Base-by-base conservation (phyloP, 1,140 invertebrate species). In the Anastrepha obliqua region DNA sequence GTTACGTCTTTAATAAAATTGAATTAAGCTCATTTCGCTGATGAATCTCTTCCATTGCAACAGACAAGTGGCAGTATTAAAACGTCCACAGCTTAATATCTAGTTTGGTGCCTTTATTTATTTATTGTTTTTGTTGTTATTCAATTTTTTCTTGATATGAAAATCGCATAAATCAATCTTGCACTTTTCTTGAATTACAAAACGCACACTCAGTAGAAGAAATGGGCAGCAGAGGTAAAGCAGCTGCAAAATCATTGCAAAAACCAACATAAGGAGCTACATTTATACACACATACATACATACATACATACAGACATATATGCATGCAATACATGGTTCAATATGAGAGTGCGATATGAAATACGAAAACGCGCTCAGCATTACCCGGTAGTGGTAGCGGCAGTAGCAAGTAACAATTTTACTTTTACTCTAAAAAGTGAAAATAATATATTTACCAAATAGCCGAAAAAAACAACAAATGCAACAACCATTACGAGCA, bases 341-440 rank as follows among this genome's bases (percentile, higher is more conserved):
- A 55, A 55, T 11, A 55, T 29, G 39, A 67, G 64, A 67, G 64
- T 39, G 29, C 13, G 11, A 15, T 44, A 13, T 74, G 67, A 74
- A 47, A 6, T 74, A 74, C 39, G 67, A 47, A 70, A 47, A 74
- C 9, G 3, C 67, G 67, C 42, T 47, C 42, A 39, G 39, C 39
- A 15, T 17, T 74, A 74, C 67, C 67, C 67, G 67, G 67, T 74
- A 74, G 42, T 74, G 67, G 67, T 42, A 11, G 67, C 44, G 39
- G 51, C 51, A 55, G 51, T 11, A 55, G 67, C 67, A 44, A 47
- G 67, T 74, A 74, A 74, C 42, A 74, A 42, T 74, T 74, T 74
- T 74, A 74, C 42, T 74, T 74, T 74, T 74, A 74, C 67, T 74
- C 67, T 74, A 39, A n/a, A 74, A 74, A 74, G 67, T 74, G 67